Evolutionary conservation across 2,797 vertebrate species (phyloP), one percentile per base, ranked within the genome.

Genomic region (Typhlichthys subterraneus): DNA sequence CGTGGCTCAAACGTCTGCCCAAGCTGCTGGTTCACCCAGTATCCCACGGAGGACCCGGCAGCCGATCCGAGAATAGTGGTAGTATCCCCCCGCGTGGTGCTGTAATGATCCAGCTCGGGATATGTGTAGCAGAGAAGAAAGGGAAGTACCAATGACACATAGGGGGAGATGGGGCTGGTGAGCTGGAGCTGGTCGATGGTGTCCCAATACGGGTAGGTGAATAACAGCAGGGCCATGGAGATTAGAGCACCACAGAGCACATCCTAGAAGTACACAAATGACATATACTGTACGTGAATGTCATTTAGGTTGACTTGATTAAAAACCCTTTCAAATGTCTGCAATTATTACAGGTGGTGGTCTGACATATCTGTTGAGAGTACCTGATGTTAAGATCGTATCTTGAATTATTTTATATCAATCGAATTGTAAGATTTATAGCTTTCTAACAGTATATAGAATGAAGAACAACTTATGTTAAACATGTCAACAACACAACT

Each of bases 41-140:
- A 94, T 0, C 97, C 97, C 10, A 95, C 72, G 0, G 90, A 94
- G 53, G 90, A 89, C 6, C 98, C 98, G 0, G 94, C 92, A 1
- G 89, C 89, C 0, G 63, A 88, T 3, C 94, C 95, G 11, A 99
- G 69, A 9, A 99, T 93, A 14, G 93, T 96, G 49, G 95, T 96
- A 15, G 98, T 99, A 78, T 99, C 98, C 0, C 91, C 97, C 53
- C 96, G 81, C 0, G 97, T 97, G 5, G 96, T 94, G 89, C 91
- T 97, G 87, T 98, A 98, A 57, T 92, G 92, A 73, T 96, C 94
- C 68, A 96, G 83, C 72, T 90, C 90, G 0, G 97, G 97, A 84
- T 98, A 99, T 0, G 90, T 94, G 85, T 95, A 96, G 73, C 95
- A 93, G 56, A 99, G 83, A 69, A 95, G 14, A 57, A 96, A 92